Evolutionary conservation across 2,113 vertebrate genomes (phyloP).

Genomic region (Calyptomena viridis): DNA sequence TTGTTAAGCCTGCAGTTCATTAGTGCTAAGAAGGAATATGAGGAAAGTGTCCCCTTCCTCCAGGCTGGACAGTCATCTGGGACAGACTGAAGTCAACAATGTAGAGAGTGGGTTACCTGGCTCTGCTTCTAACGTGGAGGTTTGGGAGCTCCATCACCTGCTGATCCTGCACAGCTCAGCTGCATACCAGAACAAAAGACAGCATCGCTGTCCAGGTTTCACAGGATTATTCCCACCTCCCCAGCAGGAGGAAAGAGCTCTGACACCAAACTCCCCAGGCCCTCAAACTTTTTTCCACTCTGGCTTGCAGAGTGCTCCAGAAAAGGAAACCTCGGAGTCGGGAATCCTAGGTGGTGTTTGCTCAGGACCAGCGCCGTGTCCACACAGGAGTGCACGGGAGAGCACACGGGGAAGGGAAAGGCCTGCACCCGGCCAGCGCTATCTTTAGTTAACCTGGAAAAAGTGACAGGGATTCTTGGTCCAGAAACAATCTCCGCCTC

Average conservation of each 20-base stretch:
- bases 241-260: neutral
- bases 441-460: slow-evolving; percentile 13
- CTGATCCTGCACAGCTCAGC: neutral
- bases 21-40: neutral
- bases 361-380: accelerated
- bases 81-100: neutral
- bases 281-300: neutral
- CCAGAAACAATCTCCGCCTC: slow-evolving; percentile 28
- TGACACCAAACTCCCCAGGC: neutral
- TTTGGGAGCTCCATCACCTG: neutral
- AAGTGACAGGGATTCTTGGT: neutral
- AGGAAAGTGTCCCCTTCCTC: neutral
- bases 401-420: neutral
- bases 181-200: neutral
- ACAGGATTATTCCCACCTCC: neutral
- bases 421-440: neutral
- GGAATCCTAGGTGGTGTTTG: neutral
- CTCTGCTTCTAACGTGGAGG: neutral
- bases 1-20: neutral
- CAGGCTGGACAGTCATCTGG: neutral
- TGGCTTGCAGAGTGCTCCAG: neutral
- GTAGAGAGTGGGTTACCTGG: accelerated
- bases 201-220: neutral
- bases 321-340: neutral
- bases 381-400: accelerated